Evolutionary conservation across 2,113 vertebrate species (phyloP).

Genomic region (Nanorana parkeri): DNA sequence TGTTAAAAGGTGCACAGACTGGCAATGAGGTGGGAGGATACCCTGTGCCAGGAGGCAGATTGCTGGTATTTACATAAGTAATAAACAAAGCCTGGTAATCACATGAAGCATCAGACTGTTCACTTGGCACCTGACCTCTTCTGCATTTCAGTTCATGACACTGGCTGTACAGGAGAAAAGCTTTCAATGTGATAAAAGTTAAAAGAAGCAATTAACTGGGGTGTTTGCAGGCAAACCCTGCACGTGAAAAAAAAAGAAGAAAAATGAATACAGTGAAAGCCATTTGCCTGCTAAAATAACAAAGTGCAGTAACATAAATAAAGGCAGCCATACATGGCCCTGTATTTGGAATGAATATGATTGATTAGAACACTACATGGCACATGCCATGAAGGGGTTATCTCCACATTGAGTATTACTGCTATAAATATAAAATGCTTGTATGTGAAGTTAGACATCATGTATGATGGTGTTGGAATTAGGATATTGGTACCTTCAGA

Average conservation of each 20-base stretch:
- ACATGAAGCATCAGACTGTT: conserved; percentile 35
- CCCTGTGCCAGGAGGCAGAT: conserved; percentile 44
- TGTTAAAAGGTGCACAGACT: conserved; percentile 25
- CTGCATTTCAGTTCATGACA: conserved; percentile 31
- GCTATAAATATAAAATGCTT: too few species aligned
- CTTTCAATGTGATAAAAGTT: background rate
- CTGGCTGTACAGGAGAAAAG: conserved; percentile 9
- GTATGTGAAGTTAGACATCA: too few species aligned
- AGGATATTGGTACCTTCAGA: too few species aligned
- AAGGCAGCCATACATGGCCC: too few species aligned
- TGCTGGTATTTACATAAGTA: conserved; percentile 36
- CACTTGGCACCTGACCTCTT: conserved; percentile 39
- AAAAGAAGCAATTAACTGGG: conserved; percentile 20
- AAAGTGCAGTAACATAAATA: too few species aligned
- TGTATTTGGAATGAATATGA: too few species aligned
- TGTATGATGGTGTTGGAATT: too few species aligned
- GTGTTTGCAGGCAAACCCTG: conserved; percentile 8
- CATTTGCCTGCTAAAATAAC: too few species aligned
- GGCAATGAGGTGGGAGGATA: conserved; percentile 39
- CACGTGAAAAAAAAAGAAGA: background rate
- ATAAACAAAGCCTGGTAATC: conserved; percentile 39
- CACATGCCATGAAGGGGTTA: too few species aligned
- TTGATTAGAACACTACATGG: too few species aligned
- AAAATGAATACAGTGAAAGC: too few species aligned
- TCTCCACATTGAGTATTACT: too few species aligned